Base-by-base conservation (phyloP, 2,113 vertebrate species). In the Oreocharis arfaki region DNA sequence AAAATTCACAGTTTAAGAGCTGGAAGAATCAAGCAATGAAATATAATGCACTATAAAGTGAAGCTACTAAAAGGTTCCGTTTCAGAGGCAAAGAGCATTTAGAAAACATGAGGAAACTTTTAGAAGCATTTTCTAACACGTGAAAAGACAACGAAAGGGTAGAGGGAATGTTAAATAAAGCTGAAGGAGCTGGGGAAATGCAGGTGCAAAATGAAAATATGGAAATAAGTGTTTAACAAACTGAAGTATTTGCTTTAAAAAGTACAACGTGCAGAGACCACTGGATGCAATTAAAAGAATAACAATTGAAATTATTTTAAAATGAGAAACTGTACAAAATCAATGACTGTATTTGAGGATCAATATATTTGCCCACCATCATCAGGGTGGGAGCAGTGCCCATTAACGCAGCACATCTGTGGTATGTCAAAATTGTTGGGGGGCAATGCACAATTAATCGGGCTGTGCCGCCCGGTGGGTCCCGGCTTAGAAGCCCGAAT, bases 201-300 rank as follows among this genome's bases (percentile, higher is more conserved):
- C 22, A 46, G 27, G 33, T 9, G 50, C 10, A 33, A 41, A 60
- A 35, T 11, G 30, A 49, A 79, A 89, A 50, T 8, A 35, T 0
- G 7, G 23, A 35, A 64, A 68, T 11, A 49, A 32, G 5, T 4
- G 12, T 13, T 55, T 39, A 41, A 63, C 14, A 46, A 64, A 63
- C 8, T 1, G 3, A 37, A 56, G 7, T 1, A 11, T 30, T 53
- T 39, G 35, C n/a, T 23, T 39, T 39, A 11, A 42, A 44, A 74
- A 69, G 5, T 10, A 30, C 55, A n/a, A 33, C 0, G 0, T 15
- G 41, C 24, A 33, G 35, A 37, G 39, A 52, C 14, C 8, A 12
- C 27, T 14, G 35, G 37, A 44, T 33, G 19, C 0, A 3, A 14
- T 19, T 47, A 11, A n/a, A 56, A 81, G 4, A 33, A 16, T 11